These are phyloP conservation scores for Symphodus melops DNA, from an alignment of 2,113 vertebrate genomes.

Conservation along the genomic window DNA sequence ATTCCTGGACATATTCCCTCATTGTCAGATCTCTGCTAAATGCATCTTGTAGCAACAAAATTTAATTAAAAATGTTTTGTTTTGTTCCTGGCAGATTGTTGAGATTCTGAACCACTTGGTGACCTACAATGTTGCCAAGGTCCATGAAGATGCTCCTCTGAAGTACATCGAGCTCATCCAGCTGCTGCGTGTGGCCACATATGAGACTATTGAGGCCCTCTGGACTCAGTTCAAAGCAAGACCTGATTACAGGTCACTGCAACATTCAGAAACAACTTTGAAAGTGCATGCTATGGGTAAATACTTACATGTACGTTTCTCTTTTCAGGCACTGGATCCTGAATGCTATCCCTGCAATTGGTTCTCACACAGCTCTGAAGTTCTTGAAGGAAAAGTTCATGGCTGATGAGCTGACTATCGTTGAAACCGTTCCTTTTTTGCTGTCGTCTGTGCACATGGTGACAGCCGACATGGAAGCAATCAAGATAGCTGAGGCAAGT, in stretches of 20 bases:
- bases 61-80: background rate
- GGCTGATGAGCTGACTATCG: slow-evolving; percentile 69
- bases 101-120: slow-evolving; percentile 84
- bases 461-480: slow-evolving; percentile 74
- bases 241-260: slow-evolving; percentile 73
- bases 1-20: background rate
- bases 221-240: slow-evolving; percentile 76
- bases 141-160: slow-evolving; percentile 84
- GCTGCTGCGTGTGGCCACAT: slow-evolving; percentile 75
- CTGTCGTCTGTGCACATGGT: slow-evolving; percentile 81
- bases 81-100: slow-evolving; percentile 73
- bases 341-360: slow-evolving; percentile 80
- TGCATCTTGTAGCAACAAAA: background rate
- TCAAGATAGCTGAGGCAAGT: slow-evolving; percentile 80
- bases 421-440: slow-evolving; percentile 77
- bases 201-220: slow-evolving; percentile 73
- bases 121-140: slow-evolving; percentile 75
- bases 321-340: slow-evolving; percentile 82
- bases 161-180: slow-evolving; percentile 86
- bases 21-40: background rate
- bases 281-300: background rate
- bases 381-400: slow-evolving; percentile 84
- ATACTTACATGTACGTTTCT: background rate
- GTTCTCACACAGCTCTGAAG: slow-evolving; percentile 72
- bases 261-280: background rate